Base-by-base conservation (phyloP, 2,888 invertebrate genomes). In the Microctonus hyperodae region DNA sequence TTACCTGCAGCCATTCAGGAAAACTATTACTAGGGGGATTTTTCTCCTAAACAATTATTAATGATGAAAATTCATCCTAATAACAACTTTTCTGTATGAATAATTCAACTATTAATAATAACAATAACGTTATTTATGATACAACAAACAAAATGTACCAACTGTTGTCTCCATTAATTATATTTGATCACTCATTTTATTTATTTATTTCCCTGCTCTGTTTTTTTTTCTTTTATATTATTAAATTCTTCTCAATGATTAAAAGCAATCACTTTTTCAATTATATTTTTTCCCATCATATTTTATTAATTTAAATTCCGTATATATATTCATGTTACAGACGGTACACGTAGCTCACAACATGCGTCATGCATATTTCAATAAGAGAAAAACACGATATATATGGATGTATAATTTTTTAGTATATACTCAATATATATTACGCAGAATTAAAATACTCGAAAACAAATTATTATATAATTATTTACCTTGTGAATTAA, bases 1-100 rank as follows among this genome's bases (percentile, higher is more conserved):
- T 87, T 86, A 85, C 83, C 87, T 88, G 88, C 88, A 88, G 88
- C 88, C 88, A 88, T 88, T 88, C 88, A 88, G 86, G 85, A 82
- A 85, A 87, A 86, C 85, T 86, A 84, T 75, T 73, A 73, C 83
- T 83, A 85, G 85, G 83, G 86, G 84, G 44, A 44, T 16, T 83
- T n/a, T 84, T 62, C 67, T 25, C 55, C 23, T 64, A 69, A 40
- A 50, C 16, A 13, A 10, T 37, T 37, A 58, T 37, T 56, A n/a
- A n/a, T n/a, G n/a, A n/a, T n/a, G n/a, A n/a, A n/a, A n/a, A n/a
- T 37, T 59, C 11, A 13, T 20, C 5, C 6, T 5, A 58, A 11
- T 25, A 28, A 13, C 11, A 1, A 13, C 28, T 28, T 5, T 55
- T 33, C n/a, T 2, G 1, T 51, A 22, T 16, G 40, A 31, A 60